Evolutionary conservation across 1,140 invertebrate genomes (phyloP), one percentile per base, ranked within the genome.

Genomic region (Aphaenogaster floridana): DNA sequence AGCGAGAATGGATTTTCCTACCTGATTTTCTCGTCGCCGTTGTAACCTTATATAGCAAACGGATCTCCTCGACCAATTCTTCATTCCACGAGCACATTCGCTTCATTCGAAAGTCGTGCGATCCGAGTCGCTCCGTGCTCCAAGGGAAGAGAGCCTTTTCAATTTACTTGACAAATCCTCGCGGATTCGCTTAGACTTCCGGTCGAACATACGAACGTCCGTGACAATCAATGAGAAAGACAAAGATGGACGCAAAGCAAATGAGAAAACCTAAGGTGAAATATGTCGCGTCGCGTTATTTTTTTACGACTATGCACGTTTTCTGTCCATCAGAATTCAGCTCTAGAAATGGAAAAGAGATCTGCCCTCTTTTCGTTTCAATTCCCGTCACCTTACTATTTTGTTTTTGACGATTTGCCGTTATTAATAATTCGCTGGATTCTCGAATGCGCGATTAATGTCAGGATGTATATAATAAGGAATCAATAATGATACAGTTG

Each of bases 101-200:
- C 80, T 63, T 84, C 34, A 63, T 74, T 74, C 80, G 45, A 57
- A 36, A 81, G n/a, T 71, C 54, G 57, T 42, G 28, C 63, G 50
- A 83, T 59, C 28, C 54, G 54, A 48, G 34, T 13, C 59, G 42
- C n/a, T 80, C n/a, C 1, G 8, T 45, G 28, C 52, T 21, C n/a
- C 15, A n/a, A 52, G 21, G 21, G 39, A 64, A 50, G 13, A 78
- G 13, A 34, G n/a, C 6, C 54, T 42, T 84, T 78, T 86, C 78
- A 89, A 89, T 89, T 87, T 78, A 72, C 63, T 59, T 78, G 78
- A 78, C 64, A 84, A 89, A 89, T 89, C 66, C 72, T 84, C 54
- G 11, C 13, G 34, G 61, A 81, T 76, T 86, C 76, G 34, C 45
- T 3, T 45, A 66, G 36, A 86, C n/a, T 81, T 76, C 61, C 61